These are phyloP conservation scores for Tanypteryx hageni DNA, from an alignment of 2,888 invertebrate genomes.

Conservation along the genomic window DNA sequence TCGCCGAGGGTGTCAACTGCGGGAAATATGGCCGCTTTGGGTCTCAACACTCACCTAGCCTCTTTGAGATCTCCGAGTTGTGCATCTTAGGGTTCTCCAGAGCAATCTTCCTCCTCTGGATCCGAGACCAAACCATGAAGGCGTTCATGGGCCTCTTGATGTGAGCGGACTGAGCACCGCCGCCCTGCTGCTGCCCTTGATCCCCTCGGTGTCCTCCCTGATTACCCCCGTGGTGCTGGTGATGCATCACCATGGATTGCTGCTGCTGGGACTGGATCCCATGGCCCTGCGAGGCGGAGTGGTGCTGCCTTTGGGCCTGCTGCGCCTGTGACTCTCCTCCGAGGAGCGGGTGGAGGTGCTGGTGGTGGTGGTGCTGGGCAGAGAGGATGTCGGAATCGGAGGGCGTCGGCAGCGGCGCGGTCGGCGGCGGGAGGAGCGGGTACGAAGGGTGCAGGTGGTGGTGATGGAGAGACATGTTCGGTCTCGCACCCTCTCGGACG, in stretches of 20 bases:
- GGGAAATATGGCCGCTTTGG: not conserved
- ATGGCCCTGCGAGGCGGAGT: conserved; percentile 4
- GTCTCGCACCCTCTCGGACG: not conserved
- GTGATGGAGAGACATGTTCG: conserved; percentile 46
- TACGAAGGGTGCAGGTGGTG: conserved; percentile 50
- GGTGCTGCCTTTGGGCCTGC: conserved; percentile 28
- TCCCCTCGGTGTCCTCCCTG: conserved; percentile 26
- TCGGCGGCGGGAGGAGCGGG: conserved; percentile 40
- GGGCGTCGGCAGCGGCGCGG: not conserved
- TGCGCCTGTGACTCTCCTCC: not conserved
- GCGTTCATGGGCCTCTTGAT: conserved; percentile 99
- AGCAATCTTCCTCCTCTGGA: conserved; percentile 94
- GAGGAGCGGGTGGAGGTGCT: conserved; percentile 43
- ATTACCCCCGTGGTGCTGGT: conserved; percentile 36
- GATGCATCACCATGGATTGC: conserved; percentile 43
- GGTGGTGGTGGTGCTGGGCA: conserved; percentile 40
- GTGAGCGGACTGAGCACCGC: conserved; percentile 80
- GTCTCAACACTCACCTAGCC: conserved; percentile 78
- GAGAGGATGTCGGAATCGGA: conserved; percentile 40
- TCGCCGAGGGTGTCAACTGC: too few relatives aligned
- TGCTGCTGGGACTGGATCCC: conserved; percentile 48
- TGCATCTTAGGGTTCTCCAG: conserved; percentile 96
- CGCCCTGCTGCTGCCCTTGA: not conserved
- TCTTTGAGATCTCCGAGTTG: conserved; percentile 93
- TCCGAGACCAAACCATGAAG: conserved; percentile 97